Conservation (phyloP, 2,113 vertebrate genomes). For the Orthonyx spaldingii region DNA sequence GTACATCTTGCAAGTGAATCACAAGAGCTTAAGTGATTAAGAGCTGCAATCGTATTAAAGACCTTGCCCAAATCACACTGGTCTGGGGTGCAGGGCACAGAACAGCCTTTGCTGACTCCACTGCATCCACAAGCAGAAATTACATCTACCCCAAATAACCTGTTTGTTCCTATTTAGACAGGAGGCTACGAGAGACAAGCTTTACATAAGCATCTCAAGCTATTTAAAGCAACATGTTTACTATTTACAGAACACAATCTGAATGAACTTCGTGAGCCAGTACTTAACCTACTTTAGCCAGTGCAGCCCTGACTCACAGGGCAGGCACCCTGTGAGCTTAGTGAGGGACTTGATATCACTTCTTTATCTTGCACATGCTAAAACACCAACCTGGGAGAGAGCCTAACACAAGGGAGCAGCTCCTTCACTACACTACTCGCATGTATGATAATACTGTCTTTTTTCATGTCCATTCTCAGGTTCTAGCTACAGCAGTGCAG, state of each 20-base stretch:
- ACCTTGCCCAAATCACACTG: background rate
- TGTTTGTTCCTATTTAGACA: background rate
- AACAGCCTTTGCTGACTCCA: background rate
- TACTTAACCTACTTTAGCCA: conserved; percentile 21
- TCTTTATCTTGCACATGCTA: background rate
- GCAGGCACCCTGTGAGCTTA: background rate
- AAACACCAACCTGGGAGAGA: background rate
- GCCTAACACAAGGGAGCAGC: background rate
- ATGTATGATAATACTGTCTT: accelerated
- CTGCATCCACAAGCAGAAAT: background rate
- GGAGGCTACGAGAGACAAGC: background rate
- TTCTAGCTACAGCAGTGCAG: background rate
- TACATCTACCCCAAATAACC: background rate
- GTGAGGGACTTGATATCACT: background rate
- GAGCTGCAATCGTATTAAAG: background rate
- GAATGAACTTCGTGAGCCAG: background rate
- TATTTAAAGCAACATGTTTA: conserved; percentile 32
- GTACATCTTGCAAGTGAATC: background rate
- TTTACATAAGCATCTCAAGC: conserved; percentile 20
- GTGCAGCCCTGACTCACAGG: background rate
- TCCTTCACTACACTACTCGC: background rate
- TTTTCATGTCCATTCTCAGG: too few relatives aligned
- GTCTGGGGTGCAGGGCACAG: background rate
- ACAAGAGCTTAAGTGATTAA: background rate
- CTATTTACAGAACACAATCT: conserved; percentile 23